Base-by-base conservation (phyloP, 92 coral and sea anemone species). In the Siderastrea siderea region DNA sequence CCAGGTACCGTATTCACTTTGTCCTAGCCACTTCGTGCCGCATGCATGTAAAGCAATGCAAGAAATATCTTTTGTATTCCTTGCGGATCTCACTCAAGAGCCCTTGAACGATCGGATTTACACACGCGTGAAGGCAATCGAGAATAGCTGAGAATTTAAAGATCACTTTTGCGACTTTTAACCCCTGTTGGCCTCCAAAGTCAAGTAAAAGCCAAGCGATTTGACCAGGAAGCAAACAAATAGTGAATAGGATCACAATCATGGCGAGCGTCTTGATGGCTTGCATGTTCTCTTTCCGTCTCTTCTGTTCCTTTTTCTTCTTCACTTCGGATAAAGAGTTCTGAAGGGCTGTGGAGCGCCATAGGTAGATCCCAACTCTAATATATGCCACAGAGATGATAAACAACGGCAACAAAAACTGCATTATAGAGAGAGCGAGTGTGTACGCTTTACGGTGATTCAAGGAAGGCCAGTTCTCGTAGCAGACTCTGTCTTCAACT, bases 201-300 rank as follows among this genome's bases (percentile, higher is more conserved):
- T 92, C 95, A 8, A 65, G 61, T 61, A 93, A 75, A 92, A 95
- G 81, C 98, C 98, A 95, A 16, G 93, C 95, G 47, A 95, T 88
- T 47, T 93, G 88, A 6, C 92, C 93, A 17, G 98, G 98, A 14
- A 95, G 67, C 77, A 93, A 78, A 53, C 90, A 84, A 60, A 88
- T 74, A 11, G 95, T 87, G 57, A 95, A 95, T 3, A 84, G 48
- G 7, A 90, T 75, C 51, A 91, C 95, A 69, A 95, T 93, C 2
- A 90, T 82, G 0, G 95, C 93, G 55, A 95, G 64, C 57, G 91
- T 93, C 19, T 82, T 88, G 60, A 92, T 95, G 1, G 90, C 88
- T 61, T 90, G 91, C 69, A 82, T 87, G 68, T 93, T 91, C 38
- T 26, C 38, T 26, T 26, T 26, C 38, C 38, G 38, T 26, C 38